Evolutionary conservation across 2,797 vertebrate species (phyloP).

Genomic region (Poeciliopsis turneri): DNA sequence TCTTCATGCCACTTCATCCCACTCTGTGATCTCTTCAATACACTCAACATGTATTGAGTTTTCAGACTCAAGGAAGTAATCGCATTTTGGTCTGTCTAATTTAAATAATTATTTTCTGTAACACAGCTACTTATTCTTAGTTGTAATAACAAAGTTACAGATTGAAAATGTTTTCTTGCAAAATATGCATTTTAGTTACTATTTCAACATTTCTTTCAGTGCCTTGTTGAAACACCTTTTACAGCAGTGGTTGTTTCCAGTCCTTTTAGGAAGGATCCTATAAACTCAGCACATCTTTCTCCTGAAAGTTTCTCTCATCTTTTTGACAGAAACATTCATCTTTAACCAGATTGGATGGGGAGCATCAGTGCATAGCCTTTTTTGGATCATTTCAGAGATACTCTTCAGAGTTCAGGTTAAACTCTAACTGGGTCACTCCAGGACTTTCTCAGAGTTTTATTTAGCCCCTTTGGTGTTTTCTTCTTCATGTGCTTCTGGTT

Average conservation of each 20-base stretch:
- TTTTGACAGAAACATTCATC: constrained; percentile 4
- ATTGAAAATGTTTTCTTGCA: no score
- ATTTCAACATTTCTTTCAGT: background rate
- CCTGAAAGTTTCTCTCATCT: background rate
- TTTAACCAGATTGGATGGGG: background rate
- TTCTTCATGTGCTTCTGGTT: background rate
- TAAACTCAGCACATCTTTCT: background rate
- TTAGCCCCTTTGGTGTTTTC: background rate
- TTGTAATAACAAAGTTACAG: constrained; percentile 1
- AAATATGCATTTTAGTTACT: background rate
- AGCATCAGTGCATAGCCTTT: background rate
- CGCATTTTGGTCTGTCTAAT: background rate
- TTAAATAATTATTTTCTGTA: background rate
- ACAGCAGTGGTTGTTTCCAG: background rate
- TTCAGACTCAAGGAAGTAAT: background rate
- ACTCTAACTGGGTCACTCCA: constrained; percentile 3
- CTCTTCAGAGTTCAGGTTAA: background rate
- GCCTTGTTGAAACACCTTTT: background rate
- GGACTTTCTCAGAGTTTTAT: background rate
- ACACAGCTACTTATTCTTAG: background rate
- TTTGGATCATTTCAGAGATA: background rate
- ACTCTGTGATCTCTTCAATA: no score
- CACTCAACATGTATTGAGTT: background rate
- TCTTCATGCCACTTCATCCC: background rate
- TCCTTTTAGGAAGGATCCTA: background rate